phyloP scores from a whole-genome alignment of 2,113 vertebrate genomes.

The Oncorhynchus keta region DNA sequence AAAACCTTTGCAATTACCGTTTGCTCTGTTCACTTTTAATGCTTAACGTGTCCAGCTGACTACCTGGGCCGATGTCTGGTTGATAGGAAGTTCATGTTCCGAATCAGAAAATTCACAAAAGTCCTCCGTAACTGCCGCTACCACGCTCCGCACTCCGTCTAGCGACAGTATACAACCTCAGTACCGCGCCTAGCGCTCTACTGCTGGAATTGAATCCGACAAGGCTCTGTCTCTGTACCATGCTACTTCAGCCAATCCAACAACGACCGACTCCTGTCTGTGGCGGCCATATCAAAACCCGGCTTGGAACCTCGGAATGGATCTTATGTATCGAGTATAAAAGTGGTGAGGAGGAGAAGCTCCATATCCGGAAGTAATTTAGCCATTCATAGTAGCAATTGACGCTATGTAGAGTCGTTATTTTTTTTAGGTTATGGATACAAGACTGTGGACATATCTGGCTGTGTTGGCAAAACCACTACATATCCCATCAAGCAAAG shows the following conservation, averaged over 20 bases:
- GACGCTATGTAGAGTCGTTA: no score
- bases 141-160: constrained; percentile 37
- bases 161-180: constrained; percentile 10
- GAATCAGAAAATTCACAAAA: constrained; percentile 25
- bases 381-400: no score
- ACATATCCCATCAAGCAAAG: no score
- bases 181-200: constrained; percentile 50
- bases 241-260: constrained; percentile 72
- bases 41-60: constrained; percentile 30
- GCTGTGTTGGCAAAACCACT: no score
- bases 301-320: constrained; percentile 64
- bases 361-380: background rate
- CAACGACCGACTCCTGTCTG: constrained; percentile 45
- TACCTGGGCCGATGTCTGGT: constrained; percentile 42
- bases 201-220: constrained; percentile 59
- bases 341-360: background rate
- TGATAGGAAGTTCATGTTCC: constrained; percentile 56
- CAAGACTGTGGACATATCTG: no score
- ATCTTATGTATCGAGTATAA: constrained; percentile 7
- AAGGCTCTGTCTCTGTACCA: constrained; percentile 65
- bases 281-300: constrained; percentile 65
- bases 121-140: constrained; percentile 40
- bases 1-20: constrained; percentile 39
- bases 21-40: constrained; percentile 16
- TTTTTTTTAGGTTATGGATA: no score